Base-by-base conservation (phyloP, 2,888 invertebrate species). In the Drosophila picticornis region DNA sequence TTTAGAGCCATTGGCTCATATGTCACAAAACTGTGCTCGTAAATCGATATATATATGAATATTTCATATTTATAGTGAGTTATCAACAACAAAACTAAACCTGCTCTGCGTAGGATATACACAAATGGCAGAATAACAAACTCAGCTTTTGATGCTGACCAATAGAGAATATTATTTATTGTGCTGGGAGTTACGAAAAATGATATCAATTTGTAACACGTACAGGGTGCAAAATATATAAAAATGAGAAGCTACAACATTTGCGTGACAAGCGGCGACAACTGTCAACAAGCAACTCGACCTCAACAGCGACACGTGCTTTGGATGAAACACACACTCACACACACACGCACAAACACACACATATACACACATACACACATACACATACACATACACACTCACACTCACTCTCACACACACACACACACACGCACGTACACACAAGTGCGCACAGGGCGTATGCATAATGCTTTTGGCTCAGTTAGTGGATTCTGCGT, bases 391-490 rank as follows among this genome's bases (percentile, higher is more conserved):
- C 19, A 46, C 13, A 25, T n/a, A 11, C 70, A 48, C 50, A 29
- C 13, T 31, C 19, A 25, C 36, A 48, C 32, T 13, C 25, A 34
- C 19, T 11, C 27, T 27, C 10, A 46, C 19, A 16, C 46, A 43
- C 11, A 5, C 11, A n/a, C 48, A 40, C 36, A 19, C 19, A 48
- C 13, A 16, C 22, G 32, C n/a, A 48, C n/a, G 13, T 7, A 46
- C 1, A 46, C 7, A 9, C 16, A 46, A 25, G 25, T 16, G 46
- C 9, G 9, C 48, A 61, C 70, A 25, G 58, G 74, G 66, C 75
- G 90, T 87, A 89, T 84, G 71, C 82, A 77, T 84, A 80, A 80
- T 84, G 69, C 64, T 50, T 60, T 66, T 68, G 63, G 53, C 62
- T 48, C 66, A 60, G 25, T n/a, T 62, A 52, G 46, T 57, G 46